A percentile compares a stretch with the other conserved stretches of the same genome.
Evolutionary conservation across 2,797 vertebrate species (phyloP).

Genomic region (Orientallactaga sibirica): DNA sequence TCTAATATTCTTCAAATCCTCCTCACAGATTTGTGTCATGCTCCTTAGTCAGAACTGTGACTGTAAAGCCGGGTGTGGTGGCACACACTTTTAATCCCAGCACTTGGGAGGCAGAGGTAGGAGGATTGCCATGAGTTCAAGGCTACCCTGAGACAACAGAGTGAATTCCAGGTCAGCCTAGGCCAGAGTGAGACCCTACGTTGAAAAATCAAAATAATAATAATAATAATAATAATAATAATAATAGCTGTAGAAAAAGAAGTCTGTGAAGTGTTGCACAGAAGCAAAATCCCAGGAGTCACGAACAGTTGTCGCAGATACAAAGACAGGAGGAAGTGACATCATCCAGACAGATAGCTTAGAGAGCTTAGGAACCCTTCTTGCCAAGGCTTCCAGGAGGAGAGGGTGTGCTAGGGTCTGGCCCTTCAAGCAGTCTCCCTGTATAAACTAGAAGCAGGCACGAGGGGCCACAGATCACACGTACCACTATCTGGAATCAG

Average conservation of each 20-base stretch:
- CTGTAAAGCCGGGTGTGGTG: too few relatives aligned
- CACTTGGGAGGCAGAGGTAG: too few relatives aligned
- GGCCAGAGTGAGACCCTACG: too few relatives aligned
- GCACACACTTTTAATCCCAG: too few relatives aligned
- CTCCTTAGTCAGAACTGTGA: slow-evolving; percentile 16
- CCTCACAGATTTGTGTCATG: neutral
- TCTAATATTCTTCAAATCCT: slow-evolving; percentile 39
- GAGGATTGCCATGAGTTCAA: too few relatives aligned
- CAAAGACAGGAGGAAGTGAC: neutral
- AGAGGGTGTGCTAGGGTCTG: neutral
- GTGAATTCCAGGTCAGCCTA: too few relatives aligned
- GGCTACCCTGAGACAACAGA: too few relatives aligned
- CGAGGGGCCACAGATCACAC: neutral
- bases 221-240: too few relatives aligned
- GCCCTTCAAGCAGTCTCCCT: neutral
- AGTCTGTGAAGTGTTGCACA: neutral
- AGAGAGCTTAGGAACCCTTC: neutral
- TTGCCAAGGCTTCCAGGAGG: neutral
- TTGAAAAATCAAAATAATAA: too few relatives aligned
- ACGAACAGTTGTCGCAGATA: neutral
- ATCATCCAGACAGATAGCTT: neutral
- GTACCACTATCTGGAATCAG: neutral
- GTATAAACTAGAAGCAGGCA: neutral
- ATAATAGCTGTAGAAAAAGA: neutral
- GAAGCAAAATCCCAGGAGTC: neutral